These are phyloP conservation scores for Sturmia bella DNA, from an alignment of 2,888 invertebrate genomes.

Conservation along the genomic window DNA sequence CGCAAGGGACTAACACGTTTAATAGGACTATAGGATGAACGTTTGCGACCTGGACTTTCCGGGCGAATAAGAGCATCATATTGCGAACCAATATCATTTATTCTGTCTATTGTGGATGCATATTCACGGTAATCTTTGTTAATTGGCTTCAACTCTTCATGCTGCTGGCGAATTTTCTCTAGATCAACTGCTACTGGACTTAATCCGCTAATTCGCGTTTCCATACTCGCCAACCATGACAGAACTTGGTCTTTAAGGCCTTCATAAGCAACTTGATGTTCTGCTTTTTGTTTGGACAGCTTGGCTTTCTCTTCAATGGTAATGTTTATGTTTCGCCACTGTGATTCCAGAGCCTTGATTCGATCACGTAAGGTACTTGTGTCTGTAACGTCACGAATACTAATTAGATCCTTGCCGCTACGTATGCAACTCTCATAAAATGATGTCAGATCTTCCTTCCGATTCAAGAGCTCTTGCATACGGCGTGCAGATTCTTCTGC, in stretches of 20 bases:
- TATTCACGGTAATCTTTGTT: constrained; percentile 94
- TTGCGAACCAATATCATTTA: constrained; percentile 92
- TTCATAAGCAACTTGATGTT: constrained; percentile 94
- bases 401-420: constrained; percentile 90
- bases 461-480: constrained; percentile 82
- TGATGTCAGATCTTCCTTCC: constrained; percentile 85
- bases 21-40: constrained; percentile 90
- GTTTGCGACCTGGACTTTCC: constrained; percentile 89
- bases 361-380: constrained; percentile 91
- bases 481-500: constrained; percentile 85
- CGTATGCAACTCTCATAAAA: constrained; percentile 90
- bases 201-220: constrained; percentile 88
- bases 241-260: constrained; percentile 89
- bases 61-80: constrained; percentile 92
- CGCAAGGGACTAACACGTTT: constrained; percentile 87
- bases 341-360: constrained; percentile 92
- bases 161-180: constrained; percentile 91
- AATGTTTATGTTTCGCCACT: constrained; percentile 93
- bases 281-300: constrained; percentile 90
- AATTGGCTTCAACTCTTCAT: constrained; percentile 91
- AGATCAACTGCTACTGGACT: constrained; percentile 94
- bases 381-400: constrained; percentile 94
- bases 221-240: constrained; percentile 92
- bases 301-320: constrained; percentile 92
- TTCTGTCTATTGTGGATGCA: constrained; percentile 91